Evolutionary conservation across 2,888 invertebrate species (phyloP), one percentile per base, ranked within the genome.

Genomic region (Conistra vaccinii): DNA sequence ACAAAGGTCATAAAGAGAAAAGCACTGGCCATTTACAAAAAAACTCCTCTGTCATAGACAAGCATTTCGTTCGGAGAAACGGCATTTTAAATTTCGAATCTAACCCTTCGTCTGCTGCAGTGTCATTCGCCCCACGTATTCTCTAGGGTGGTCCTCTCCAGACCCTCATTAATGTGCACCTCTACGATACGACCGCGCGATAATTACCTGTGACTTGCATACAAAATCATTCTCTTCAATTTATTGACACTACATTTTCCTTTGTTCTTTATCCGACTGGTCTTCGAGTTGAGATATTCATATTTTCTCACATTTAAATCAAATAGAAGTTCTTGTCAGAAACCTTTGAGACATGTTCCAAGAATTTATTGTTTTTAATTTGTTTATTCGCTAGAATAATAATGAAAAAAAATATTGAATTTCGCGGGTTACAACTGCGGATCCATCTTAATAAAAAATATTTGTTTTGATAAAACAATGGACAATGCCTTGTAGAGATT

Each of bases 151-250:
- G 93, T 93, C 94, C 76, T 77, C 76, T 78, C 76, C 70, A 83
- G 89, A 88, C 90, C 91, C 85, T 88, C 88, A 89, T 91, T 91
- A 89, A 88, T 88, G 91, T 89, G 88, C 89, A 89, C 87, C 89
- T 90, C 89, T 90, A 89, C 89, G 90, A 88, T 89, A 88, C 89
- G 84, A 87, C 85, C 80, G 80, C 79, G 82, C 87, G 89, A 90
- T 95, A 94, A 95, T 94, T 93, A 93, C 89, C 90, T 91, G 90
- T 93, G 94, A 91, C 91, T 89, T 85, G 95, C 93, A 95, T 95
- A 92, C 89, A 81, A 89, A 93, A 90, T 86, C 84, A 75, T 76
- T 79, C 78, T 77, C 71, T 85, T 83, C 61, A 78, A 87, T 87
- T 86, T 86, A 87, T 83, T 83, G 79, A 78, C 80, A 82, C 72